Base-by-base conservation (phyloP, 2,797 vertebrate genomes). In the Sebastes alutus region DNA sequence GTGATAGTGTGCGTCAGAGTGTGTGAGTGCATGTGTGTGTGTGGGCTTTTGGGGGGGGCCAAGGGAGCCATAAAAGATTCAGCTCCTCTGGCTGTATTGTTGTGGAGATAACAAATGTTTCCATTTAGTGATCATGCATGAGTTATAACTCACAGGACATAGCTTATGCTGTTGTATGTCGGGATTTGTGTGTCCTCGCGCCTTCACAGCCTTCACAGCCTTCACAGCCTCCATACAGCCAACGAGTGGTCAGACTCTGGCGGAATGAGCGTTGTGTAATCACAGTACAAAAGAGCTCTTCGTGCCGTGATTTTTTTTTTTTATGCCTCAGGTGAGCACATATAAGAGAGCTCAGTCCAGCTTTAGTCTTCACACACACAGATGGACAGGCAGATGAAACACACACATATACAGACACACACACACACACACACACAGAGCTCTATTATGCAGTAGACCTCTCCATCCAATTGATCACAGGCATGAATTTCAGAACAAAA, bases 71-170 rank as follows among this genome's bases (percentile, higher is more conserved):
- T 94, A 84, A 94, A 94, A 93, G 72, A 91, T 93, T 91, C 70
- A 94, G 59, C 78, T 88, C 74, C 85, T 87, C 84, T 75, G 82
- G 77, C 89, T 85, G 87, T 88, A 90, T 93, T 93, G 90, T 92
- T 92, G 86, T 77, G 83, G 79, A 83, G 89, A 91, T 91, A 90
- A 91, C 91, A 90, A 93, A 93, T 91, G 91, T 89, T 91, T 92
- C 90, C 92, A 88, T 93, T 94, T 93, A 90, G 90, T 78, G 91
- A 88, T 94, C 91, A 90, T 93, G 89, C 91, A 93, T 92, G 91
- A 93, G 90, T 94, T 91, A 93, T 93, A 87, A 87, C 91, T 92
- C 90, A 72, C 75, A 86, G 85, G 87, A 91, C 89, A 80, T 71
- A 72, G 75, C 72, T 84, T 56, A 29, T 56, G 46, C 68, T 67